A percentile compares a stretch with the other conserved stretches of the same genome.
These are phyloP conservation scores for Drosophila sordidula DNA, from an alignment of 2,888 invertebrate species.

Conservation along the genomic window DNA sequence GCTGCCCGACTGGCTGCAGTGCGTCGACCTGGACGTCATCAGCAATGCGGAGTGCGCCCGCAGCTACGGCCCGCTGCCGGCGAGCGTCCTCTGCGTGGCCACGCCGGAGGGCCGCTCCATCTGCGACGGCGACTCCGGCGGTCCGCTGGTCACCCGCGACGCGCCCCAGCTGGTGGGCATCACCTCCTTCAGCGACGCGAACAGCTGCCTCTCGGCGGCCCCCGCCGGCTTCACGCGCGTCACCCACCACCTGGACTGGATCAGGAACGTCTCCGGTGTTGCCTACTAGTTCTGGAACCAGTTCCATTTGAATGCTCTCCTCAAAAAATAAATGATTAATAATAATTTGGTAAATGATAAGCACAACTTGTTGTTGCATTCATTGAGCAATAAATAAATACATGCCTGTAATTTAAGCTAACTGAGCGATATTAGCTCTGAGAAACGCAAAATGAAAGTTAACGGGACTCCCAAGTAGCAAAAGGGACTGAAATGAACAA, in stretches of 20 bases:
- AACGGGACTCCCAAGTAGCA: too few species aligned
- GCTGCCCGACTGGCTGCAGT: conserved; percentile 76
- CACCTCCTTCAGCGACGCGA: conserved; percentile 53
- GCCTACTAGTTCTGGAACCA: too few species aligned
- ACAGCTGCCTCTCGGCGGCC: conserved; percentile 46
- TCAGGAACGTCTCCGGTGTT: conserved; percentile 55
- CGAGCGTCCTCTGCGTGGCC: conserved; percentile 42
- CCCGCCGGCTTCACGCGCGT: conserved; percentile 65
- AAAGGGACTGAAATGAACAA: too few species aligned
- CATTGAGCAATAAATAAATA: too few species aligned
- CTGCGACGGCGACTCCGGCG: conserved; percentile 64
- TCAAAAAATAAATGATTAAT: too few species aligned
- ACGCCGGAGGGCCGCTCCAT: conserved; percentile 47
- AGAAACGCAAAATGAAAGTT: too few species aligned
- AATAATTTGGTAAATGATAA: too few species aligned
- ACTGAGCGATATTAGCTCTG: too few species aligned
- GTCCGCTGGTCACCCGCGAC: conserved; percentile 48
- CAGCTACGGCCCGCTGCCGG: conserved; percentile 78
- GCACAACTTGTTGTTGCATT: too few species aligned
- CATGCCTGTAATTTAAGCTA: too few species aligned
- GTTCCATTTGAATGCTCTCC: too few species aligned
- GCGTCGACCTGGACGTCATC: conserved; percentile 64
- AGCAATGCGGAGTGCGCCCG: conserved; percentile 81
- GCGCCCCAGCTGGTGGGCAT: conserved; percentile 43
- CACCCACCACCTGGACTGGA: conserved; percentile 60